Evolutionary conservation across 2,113 vertebrate species (phyloP), one percentile per base, ranked within the genome.

Genomic region (Progne subis): DNA sequence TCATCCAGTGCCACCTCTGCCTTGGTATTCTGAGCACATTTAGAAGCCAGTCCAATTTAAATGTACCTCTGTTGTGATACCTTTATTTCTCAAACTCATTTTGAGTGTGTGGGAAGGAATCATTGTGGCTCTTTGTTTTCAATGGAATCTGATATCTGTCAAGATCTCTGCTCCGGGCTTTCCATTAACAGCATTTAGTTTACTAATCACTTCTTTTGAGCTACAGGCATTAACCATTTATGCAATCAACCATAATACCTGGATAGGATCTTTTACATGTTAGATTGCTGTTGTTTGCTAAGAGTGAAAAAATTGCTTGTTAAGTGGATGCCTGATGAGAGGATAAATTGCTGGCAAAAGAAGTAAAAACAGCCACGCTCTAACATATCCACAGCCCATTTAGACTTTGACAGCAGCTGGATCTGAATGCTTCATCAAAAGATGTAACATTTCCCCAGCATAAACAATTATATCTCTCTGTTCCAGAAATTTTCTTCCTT

Each of bases 51-150:
- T 53, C 72, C 82, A 88, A 83, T 95, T 92, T 95, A 86, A 92
- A 92, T 34, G 68, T 57, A 86, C 64, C 68, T 70, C 60, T 88
- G 86, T 88, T 93, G 79, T 83, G 93, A 75, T 88, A 95, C 64
- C 68, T 95, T 80, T 96, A 81, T 92, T 94, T 88, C 76, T 90
- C 23, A 8, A 88, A 90, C 82, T 90, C 46, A 78, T 95, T 68
- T 90, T 78, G 78, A 90, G 64, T 69, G 68, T 64, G 85, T 90
- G 76, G 79, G 90, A 90, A 90, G 68, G 44, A 88, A 68, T 78
- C 56, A 60, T 52, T 78, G 64, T 5, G 8, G 71, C 44, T 78
- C 82, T 96, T 93, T 94, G 82, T 92, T 96, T 92, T 70, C 85
- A 95, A 34, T 34, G 60, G 56, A 88, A 93, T 61, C 44, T 88